These are phyloP conservation scores for Biston betularia DNA, from an alignment of 2,888 invertebrate genomes.

Conservation along the genomic window DNA sequence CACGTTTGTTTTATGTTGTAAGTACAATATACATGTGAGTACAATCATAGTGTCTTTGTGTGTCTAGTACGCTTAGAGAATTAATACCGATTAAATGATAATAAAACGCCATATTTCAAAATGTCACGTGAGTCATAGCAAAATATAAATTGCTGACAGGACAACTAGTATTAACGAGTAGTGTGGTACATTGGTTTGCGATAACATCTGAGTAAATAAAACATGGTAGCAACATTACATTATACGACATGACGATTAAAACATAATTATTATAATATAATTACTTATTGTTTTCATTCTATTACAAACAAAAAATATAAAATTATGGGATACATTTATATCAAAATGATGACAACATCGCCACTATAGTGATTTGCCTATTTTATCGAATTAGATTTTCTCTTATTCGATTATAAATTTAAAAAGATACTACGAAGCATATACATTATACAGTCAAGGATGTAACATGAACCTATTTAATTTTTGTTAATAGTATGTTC, in stretches of 20 bases:
- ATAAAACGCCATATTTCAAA: slow-evolving; percentile 1
- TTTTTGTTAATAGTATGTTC: too few species aligned
- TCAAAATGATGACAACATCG: neutral
- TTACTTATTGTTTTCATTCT: neutral
- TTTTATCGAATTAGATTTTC: neutral
- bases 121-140: slow-evolving; percentile 3
- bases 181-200: slow-evolving; percentile 12
- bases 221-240: slow-evolving; percentile 7
- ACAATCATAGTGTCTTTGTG: neutral
- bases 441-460: too few species aligned
- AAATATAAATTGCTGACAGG: slow-evolving; percentile 3
- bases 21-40: neutral
- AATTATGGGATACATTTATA: too few species aligned
- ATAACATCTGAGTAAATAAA: slow-evolving; percentile 19
- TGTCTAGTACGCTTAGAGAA: neutral
- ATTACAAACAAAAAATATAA: neutral
- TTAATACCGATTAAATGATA: neutral
- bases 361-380: neutral
- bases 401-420: too few species aligned
- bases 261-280: neutral
- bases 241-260: neutral
- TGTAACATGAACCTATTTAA: too few species aligned
- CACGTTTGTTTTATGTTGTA: neutral
- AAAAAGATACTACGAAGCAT: too few species aligned
- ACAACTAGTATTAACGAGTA: slow-evolving; percentile 7